phyloP scores from a whole-genome alignment of 2,113 vertebrate species.

The Hiodon alosoides region DNA sequence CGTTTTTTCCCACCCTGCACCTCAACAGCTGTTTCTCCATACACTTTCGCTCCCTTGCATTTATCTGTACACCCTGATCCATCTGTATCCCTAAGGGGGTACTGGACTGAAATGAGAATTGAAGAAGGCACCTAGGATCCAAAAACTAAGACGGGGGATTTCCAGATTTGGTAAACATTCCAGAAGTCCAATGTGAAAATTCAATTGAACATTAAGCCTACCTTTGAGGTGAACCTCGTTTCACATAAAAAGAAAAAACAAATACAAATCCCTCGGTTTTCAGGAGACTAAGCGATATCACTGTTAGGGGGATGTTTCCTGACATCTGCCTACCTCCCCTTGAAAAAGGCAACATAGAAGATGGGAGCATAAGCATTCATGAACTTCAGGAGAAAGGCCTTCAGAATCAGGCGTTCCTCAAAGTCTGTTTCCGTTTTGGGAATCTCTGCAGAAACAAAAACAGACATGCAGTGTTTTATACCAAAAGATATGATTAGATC shows the following conservation, averaged over 20 bases:
- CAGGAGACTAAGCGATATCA: not conserved
- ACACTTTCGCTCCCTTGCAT: not conserved
- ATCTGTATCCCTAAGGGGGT: no score
- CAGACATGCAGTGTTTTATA: constrained; percentile 1
- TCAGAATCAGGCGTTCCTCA: constrained; percentile 88
- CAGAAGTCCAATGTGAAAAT: no score
- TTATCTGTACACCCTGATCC: not conserved
- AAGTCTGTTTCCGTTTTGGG: constrained; percentile 90
- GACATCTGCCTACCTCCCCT: constrained; percentile 74
- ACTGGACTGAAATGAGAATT: no score
- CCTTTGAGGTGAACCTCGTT: no score
- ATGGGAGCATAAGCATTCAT: constrained; percentile 95
- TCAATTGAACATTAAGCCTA: no score
- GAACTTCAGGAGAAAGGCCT: constrained; percentile 91
- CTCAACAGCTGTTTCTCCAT: not conserved
- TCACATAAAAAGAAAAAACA: no score
- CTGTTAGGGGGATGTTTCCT: not conserved
- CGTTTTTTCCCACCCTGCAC: not conserved
- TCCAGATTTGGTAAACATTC: no score
- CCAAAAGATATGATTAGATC: not conserved
- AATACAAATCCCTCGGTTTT: not conserved
- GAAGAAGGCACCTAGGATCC: no score
- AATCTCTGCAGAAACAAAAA: constrained; percentile 69
- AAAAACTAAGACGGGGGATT: no score
- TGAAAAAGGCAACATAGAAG: constrained; percentile 98